Evolutionary conservation across 2,113 vertebrate genomes (phyloP).

Genomic region (Melanostigma gelatinosum): DNA sequence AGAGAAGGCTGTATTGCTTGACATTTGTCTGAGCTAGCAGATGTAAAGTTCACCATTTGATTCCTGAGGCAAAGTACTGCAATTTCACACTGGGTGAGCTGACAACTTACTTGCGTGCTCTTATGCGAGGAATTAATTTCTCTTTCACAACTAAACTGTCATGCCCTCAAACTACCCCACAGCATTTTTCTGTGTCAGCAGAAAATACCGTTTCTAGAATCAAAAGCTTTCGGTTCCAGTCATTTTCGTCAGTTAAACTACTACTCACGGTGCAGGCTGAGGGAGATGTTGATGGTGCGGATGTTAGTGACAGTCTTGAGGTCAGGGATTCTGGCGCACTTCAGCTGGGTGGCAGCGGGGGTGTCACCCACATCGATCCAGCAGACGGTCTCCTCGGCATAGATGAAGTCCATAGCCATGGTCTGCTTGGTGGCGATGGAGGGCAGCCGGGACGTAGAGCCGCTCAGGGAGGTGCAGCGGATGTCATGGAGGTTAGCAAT

Average conservation of each 20-base stretch:
- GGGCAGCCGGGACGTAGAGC: conserved; percentile 86
- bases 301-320: conserved; percentile 91
- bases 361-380: conserved; percentile 95
- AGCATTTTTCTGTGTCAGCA: neutral
- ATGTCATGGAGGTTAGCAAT: conserved; percentile 97
- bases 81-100: conserved; percentile 14
- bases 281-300: conserved; percentile 92
- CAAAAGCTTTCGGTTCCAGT: neutral
- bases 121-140: conserved; percentile 4
- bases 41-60: conserved; percentile 39
- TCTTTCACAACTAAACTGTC: neutral
- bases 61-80: conserved; percentile 19
- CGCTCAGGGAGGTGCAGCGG: conserved; percentile 91
- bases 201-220: neutral
- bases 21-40: conserved; percentile 43
- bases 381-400: conserved; percentile 91
- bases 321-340: conserved; percentile 93
- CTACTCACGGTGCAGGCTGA: conserved; percentile 96
- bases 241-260: neutral
- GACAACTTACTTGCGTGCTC: conserved; percentile 1
- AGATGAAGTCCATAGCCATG: conserved; percentile 97
- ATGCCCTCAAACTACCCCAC: neutral
- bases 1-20: conserved; percentile 19
- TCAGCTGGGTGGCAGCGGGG: conserved; percentile 88
- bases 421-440: conserved; percentile 93